phyloP scores from a whole-genome alignment of 2,797 vertebrate species.

The Clamator glandarius region DNA sequence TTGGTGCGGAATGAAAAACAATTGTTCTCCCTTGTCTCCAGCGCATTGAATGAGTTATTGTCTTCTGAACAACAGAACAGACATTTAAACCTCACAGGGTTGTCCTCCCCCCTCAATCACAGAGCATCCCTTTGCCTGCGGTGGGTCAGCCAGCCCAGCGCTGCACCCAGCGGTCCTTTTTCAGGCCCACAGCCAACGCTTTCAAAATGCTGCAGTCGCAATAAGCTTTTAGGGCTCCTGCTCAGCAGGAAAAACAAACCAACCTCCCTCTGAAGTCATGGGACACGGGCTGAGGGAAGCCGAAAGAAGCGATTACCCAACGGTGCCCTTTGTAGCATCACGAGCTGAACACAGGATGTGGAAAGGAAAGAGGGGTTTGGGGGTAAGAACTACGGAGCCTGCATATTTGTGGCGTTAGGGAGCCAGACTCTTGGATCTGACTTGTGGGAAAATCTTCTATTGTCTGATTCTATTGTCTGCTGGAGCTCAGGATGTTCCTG shows the following conservation, averaged over 20 bases:
- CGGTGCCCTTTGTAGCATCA: fast-evolving
- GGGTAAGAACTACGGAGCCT: not conserved
- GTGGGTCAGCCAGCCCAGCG: not conserved
- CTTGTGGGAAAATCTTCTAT: not conserved
- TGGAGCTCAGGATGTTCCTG: not conserved
- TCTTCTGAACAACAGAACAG: not conserved
- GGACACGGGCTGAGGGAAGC: not conserved
- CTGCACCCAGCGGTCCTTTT: not conserved
- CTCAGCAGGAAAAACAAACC: not conserved
- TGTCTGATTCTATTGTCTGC: fast-evolving
- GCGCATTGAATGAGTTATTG: not conserved
- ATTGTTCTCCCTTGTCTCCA: not conserved
- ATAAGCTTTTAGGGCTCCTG: not conserved
- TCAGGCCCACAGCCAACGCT: not conserved
- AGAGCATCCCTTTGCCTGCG: not conserved
- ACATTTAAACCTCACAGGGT: not conserved
- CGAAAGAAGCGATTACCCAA: not conserved
- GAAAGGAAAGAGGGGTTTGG: not conserved
- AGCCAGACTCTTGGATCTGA: not conserved
- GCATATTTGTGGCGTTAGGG: not conserved
- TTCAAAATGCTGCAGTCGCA: not conserved
- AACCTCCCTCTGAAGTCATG: not conserved
- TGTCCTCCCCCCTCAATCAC: not conserved
- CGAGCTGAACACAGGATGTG: not conserved
- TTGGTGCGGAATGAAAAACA: not conserved